A percentile compares a stretch with the other conserved stretches of the same genome.
Evolutionary conservation across 2,113 vertebrate genomes (phyloP).

Genomic region (Anarhynchus alexandrinus): DNA sequence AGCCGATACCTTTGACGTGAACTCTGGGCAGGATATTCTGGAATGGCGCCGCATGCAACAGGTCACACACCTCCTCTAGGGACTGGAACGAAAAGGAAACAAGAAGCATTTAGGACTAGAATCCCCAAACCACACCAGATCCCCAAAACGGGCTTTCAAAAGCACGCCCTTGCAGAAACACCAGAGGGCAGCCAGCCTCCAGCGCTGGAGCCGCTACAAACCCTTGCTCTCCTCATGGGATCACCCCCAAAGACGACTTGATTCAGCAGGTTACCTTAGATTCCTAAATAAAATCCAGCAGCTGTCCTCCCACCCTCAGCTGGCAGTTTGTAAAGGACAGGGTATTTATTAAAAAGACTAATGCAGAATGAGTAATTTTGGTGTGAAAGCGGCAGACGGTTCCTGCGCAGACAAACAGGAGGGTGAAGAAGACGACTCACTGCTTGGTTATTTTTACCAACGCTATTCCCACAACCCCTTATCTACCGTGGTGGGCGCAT

Average conservation of each 20-base stretch:
- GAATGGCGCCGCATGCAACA: constrained; percentile 85
- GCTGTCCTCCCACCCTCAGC: neutral
- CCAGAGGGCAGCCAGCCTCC: neutral
- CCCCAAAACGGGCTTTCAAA: neutral
- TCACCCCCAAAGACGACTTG: neutral
- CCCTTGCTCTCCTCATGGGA: neutral
- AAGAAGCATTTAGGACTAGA: neutral
- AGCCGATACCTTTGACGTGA: constrained; percentile 83
- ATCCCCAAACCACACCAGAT: neutral
- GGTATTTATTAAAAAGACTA: constrained; percentile 1
- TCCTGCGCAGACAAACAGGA: neutral
- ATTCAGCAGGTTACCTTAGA: neutral
- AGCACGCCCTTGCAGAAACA: neutral
- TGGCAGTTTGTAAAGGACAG: neutral
- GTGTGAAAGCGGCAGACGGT: neutral
- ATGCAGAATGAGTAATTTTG: neutral
- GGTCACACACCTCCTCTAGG: constrained; percentile 87
- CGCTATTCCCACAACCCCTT: neutral
- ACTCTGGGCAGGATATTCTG: constrained; percentile 88
- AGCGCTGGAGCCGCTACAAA: rapidly evolving
- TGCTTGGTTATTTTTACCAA: constrained; percentile 27
- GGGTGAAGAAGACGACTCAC: neutral
- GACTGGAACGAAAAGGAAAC: constrained; percentile 70
- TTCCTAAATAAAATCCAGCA: neutral
- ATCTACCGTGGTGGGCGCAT: neutral